phyloP scores from a whole-genome alignment of 2,888 invertebrate species.

The Galeopsomyia nigrocyanea region DNA sequence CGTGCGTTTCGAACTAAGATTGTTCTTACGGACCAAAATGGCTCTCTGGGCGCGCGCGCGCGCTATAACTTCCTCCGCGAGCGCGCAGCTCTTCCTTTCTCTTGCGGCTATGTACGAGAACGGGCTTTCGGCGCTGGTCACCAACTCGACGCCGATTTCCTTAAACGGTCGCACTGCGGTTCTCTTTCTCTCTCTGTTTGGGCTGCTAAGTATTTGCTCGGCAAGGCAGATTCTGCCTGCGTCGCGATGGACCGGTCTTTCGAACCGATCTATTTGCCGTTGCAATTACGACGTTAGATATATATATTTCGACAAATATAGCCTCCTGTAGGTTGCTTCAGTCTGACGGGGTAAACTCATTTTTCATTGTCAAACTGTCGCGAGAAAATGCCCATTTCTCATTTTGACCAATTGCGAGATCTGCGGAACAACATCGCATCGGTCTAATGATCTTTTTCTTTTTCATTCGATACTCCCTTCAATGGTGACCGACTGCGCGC shows the following conservation, averaged over 20 bases:
- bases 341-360: no score
- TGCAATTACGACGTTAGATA: no score
- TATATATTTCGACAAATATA: no score
- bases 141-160: slow-evolving; percentile 21
- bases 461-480: slow-evolving; percentile 10
- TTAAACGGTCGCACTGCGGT: slow-evolving; percentile 28
- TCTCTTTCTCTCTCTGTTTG: slow-evolving; percentile 23
- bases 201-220: slow-evolving; percentile 18
- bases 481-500: slow-evolving; percentile 10
- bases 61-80: background rate
- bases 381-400: no score
- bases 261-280: slow-evolving; percentile 12
- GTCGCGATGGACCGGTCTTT: slow-evolving; percentile 22
- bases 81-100: background rate
- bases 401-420: no score
- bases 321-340: no score
- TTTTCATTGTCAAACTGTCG: no score
- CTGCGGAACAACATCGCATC: no score
- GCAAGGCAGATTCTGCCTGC: slow-evolving; percentile 28
- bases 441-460: background rate
- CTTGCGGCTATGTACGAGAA: no score
- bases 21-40: no score
- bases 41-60: no score
- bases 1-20: no score
- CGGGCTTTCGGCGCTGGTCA: background rate